Conservation (phyloP, 2,888 invertebrate genomes). For the Hirtodrosophila alboralis region DNA sequence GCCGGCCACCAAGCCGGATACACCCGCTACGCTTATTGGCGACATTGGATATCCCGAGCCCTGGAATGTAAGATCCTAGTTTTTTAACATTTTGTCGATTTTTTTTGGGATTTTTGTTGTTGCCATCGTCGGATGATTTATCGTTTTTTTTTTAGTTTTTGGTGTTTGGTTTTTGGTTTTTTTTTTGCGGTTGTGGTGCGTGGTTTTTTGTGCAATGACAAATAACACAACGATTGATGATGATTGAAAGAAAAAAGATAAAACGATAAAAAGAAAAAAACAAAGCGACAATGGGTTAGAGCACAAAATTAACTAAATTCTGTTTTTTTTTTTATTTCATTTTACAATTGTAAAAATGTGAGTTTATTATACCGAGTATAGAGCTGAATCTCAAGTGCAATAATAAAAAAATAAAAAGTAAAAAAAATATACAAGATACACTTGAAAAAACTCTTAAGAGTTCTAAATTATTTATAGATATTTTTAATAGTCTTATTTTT, state of each 20-base stretch:
- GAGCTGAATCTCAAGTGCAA: too few relatives aligned
- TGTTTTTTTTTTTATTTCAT: too few relatives aligned
- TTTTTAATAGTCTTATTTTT: too few relatives aligned
- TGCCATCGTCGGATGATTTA: constrained; percentile 18
- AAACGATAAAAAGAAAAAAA: constrained; percentile 38
- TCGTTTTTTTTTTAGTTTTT: too few relatives aligned
- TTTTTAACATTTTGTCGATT: constrained; percentile 28
- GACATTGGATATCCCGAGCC: constrained; percentile 86
- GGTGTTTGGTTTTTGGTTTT: too few relatives aligned
- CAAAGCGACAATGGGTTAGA: constrained; percentile 55
- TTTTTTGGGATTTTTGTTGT: constrained; percentile 8
- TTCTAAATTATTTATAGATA: too few relatives aligned
- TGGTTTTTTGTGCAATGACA: constrained; percentile 36
- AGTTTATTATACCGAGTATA: too few relatives aligned
- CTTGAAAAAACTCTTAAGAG: too few relatives aligned
- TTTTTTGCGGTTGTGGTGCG: constrained; percentile 13
- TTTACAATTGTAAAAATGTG: too few relatives aligned
- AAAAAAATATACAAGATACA: too few relatives aligned
- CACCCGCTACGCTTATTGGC: constrained; percentile 86
- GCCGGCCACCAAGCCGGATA: constrained; percentile 78
- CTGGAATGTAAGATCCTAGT: constrained; percentile 83
- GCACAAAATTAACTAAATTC: too few relatives aligned
- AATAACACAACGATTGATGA: constrained; percentile 31
- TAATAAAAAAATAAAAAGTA: too few relatives aligned
- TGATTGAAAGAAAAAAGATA: constrained; percentile 31